Evolutionary conservation across 2,797 vertebrate genomes (phyloP).

Genomic region (Etheostoma nigrum): DNA sequence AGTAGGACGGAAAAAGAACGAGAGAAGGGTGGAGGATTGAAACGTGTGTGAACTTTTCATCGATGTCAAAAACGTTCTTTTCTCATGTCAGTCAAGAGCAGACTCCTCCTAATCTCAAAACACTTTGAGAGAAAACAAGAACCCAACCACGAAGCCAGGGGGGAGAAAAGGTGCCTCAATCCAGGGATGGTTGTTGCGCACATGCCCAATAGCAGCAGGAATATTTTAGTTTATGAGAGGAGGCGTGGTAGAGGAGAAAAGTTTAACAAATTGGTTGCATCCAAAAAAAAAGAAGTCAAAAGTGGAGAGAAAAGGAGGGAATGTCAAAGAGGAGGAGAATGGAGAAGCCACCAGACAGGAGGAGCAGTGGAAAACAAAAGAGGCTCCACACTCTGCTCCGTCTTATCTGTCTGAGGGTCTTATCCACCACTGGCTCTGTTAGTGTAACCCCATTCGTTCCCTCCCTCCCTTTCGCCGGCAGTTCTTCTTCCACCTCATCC

Average conservation of each 20-base stretch:
- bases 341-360: slow-evolving; percentile 81
- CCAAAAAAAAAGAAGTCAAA: slow-evolving; percentile 14
- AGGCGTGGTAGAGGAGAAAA: slow-evolving; percentile 19
- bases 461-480: slow-evolving; percentile 56
- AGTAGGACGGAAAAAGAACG: background rate
- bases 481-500: slow-evolving; percentile 75
- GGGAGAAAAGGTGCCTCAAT: slow-evolving; percentile 65
- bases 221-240: slow-evolving; percentile 73
- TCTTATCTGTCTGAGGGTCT: slow-evolving; percentile 86
- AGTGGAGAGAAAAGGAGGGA: slow-evolving; percentile 38
- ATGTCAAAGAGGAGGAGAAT: slow-evolving; percentile 55
- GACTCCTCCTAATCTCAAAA: slow-evolving; percentile 34
- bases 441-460: slow-evolving; percentile 85
- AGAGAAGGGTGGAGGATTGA: background rate
- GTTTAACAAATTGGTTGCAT: slow-evolving; percentile 41
- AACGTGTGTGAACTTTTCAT: slow-evolving; percentile 9
- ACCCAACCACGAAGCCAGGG: slow-evolving; percentile 64
- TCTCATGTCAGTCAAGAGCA: slow-evolving; percentile 41
- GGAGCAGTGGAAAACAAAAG: slow-evolving; percentile 86
- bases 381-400: slow-evolving; percentile 80
- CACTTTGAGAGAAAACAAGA: slow-evolving; percentile 51
- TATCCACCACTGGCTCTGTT: slow-evolving; percentile 87
- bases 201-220: slow-evolving; percentile 65
- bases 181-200: slow-evolving; percentile 46
- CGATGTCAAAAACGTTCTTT: slow-evolving; percentile 11